A percentile compares a stretch with the other conserved stretches of the same genome.
phyloP scores from a whole-genome alignment of 2,888 invertebrate genomes.

The Synanthedon tipuliformis region DNA sequence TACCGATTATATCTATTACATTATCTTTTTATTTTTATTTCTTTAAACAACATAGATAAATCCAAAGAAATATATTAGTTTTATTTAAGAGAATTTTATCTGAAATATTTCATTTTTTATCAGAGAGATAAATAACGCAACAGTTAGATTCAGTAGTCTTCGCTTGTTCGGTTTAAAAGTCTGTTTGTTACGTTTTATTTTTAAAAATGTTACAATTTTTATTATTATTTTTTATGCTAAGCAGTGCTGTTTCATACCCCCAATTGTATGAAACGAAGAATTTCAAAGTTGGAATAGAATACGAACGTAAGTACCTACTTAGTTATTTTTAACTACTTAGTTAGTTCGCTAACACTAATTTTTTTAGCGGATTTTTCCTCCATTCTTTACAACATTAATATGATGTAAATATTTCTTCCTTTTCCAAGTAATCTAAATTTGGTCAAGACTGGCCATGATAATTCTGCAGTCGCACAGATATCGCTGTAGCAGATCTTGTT shows the following conservation, averaged over 20 bases:
- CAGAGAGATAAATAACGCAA: background rate
- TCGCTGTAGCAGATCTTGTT: too few species aligned
- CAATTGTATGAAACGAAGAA: constrained; percentile 31
- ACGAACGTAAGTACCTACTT: constrained; percentile 38
- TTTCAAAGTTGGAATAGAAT: constrained; percentile 54
- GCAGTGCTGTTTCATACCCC: constrained; percentile 17
- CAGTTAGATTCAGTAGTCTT: background rate
- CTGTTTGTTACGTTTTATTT: too few species aligned
- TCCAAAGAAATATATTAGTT: background rate
- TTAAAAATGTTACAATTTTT: constrained; percentile 3
- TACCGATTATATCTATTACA: too few species aligned
- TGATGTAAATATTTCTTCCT: too few species aligned
- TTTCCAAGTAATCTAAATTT: too few species aligned
- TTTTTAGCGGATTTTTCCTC: too few species aligned
- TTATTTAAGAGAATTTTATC: background rate
- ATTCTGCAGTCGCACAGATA: too few species aligned
- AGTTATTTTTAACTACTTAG: too few species aligned
- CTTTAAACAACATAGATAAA: background rate
- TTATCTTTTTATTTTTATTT: too few species aligned
- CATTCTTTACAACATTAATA: too few species aligned
- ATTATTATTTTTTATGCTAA: constrained; percentile 13
- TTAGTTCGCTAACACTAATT: too few species aligned
- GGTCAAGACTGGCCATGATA: too few species aligned
- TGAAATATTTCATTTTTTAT: background rate
- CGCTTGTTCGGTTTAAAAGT: background rate